phyloP scores from a whole-genome alignment of 1,140 invertebrate species.

The Contarinia nasturtii region DNA sequence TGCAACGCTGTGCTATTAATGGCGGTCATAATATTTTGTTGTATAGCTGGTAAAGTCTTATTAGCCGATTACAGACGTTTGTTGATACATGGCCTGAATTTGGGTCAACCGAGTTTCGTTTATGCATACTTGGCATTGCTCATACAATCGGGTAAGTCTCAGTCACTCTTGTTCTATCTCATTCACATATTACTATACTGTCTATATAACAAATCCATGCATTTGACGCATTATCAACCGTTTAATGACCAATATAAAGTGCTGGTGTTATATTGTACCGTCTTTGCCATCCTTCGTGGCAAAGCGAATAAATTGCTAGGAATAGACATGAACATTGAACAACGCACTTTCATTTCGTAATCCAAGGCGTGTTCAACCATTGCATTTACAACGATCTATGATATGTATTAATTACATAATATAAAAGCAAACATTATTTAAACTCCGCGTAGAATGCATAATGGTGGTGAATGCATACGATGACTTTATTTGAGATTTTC shows the following conservation, averaged over 20 bases:
- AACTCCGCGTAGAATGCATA: no score
- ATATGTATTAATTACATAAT: neutral
- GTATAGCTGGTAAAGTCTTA: constrained; percentile 50
- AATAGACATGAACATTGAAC: no score
- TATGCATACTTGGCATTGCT: constrained; percentile 67
- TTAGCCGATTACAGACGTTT: constrained; percentile 45
- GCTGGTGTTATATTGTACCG: neutral
- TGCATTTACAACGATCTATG: neutral
- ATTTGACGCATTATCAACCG: no score
- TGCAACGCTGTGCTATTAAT: constrained; percentile 72
- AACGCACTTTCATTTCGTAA: no score
- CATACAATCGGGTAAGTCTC: constrained; percentile 28
- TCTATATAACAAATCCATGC: no score
- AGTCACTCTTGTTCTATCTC: neutral
- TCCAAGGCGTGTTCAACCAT: no score
- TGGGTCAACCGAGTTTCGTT: constrained; percentile 59
- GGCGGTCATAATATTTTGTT: constrained; percentile 59
- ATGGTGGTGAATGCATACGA: no score
- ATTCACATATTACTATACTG: no score
- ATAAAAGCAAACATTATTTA: no score
- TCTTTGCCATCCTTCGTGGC: no score
- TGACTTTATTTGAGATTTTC: no score
- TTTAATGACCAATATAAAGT: neutral
- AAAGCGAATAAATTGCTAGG: no score
- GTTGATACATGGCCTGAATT: constrained; percentile 48